Evolutionary conservation across 2,113 vertebrate genomes (phyloP).

Genomic region (Candoia aspera): DNA sequence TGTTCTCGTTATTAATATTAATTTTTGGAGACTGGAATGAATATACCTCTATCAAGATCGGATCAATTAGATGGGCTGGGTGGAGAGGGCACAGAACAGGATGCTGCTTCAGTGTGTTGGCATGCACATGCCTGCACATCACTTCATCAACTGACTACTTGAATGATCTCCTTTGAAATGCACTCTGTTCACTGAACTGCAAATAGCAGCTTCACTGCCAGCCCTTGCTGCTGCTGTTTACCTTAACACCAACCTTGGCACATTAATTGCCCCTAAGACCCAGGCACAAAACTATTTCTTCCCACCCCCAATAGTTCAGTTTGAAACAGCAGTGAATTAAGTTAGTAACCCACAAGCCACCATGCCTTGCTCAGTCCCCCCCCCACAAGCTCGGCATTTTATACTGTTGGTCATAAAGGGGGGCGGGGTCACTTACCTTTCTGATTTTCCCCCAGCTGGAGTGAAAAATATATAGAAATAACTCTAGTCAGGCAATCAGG

Average conservation of each 20-base stretch:
- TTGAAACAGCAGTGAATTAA: background rate
- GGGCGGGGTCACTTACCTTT: background rate
- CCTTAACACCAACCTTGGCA: background rate
- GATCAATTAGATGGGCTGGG: conserved; percentile 39
- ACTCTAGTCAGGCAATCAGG: background rate
- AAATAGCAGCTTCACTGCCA: background rate
- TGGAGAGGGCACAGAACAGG: background rate
- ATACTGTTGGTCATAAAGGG: background rate
- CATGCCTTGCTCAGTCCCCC: background rate
- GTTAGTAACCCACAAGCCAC: background rate
- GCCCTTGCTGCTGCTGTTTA: background rate
- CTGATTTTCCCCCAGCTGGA: background rate
- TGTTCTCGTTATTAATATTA: background rate
- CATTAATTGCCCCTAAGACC: background rate
- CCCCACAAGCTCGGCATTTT: background rate
- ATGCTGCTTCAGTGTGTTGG: background rate
- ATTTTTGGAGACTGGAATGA: background rate
- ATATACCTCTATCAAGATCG: background rate
- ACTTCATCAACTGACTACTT: background rate
- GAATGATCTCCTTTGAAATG: background rate
- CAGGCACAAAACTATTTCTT: background rate
- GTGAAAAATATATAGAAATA: background rate
- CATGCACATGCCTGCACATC: background rate
- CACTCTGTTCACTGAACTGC: background rate
- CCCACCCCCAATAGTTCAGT: background rate